Base-by-base conservation (phyloP, 2,888 invertebrate genomes). In the Mesorhabditis belari region DNA sequence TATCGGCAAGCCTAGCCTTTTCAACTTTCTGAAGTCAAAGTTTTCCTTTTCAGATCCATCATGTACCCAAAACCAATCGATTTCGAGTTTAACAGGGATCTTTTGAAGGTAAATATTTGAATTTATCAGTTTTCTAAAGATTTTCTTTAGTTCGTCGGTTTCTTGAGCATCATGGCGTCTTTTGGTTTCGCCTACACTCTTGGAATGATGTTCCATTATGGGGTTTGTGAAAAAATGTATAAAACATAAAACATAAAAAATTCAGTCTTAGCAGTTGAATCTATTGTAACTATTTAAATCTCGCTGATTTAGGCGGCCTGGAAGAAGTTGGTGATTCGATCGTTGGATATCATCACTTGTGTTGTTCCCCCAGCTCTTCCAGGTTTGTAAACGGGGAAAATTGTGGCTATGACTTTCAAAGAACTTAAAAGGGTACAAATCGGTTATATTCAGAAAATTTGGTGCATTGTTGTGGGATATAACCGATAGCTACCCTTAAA, bases 291-390 rank as follows among this genome's bases (percentile, higher is more conserved):
- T n/a, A n/a, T n/a, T n/a, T n/a, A n/a, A n/a, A n/a, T n/a, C n/a
- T n/a, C n/a, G n/a, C n/a, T n/a, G n/a, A 17, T 35, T 35, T 35
- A 35, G 44, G 44, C 44, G 12, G 44, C 12, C 44, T 35, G 44
- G 44, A 35, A 35, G 44, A 35, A 35, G 44, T n/a, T 35, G 12
- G 44, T 35, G 12, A 35, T 35, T 51, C 19, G 91, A 55, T 88
- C 90, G 2, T 83, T 93, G 68, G 93, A 93, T 81, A 88, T 93
- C 62, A 88, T 94, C 69, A 93, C 93, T 0, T 92, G 93, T 71
- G 91, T 91, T 17, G 90, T 93, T 27, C 92, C 93, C 0, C 92
- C 93, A 5, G 92, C 92, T 12, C 83, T 93, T 55, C 93, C 93
- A 5, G 71, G 71, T 62, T 65, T 52, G 9, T 26, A 26, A 27